These are phyloP conservation scores for Baccha elongata DNA, from an alignment of 2,888 invertebrate genomes.

Conservation along the genomic window DNA sequence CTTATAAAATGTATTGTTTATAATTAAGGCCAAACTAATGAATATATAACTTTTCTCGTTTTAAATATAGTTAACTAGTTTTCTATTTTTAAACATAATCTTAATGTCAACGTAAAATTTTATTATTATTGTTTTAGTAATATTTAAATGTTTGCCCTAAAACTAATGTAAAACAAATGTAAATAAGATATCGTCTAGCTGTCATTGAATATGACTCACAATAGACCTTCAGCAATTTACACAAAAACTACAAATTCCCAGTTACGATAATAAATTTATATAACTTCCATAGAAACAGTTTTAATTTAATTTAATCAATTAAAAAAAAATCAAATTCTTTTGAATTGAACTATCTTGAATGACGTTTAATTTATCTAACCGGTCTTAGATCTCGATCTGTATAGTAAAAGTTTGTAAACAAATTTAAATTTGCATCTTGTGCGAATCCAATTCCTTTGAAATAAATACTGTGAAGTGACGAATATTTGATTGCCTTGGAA, in stretches of 20 bases:
- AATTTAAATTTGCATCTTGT: conserved; percentile 36
- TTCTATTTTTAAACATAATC: conserved; percentile 11
- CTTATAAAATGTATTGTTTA: too few relatives aligned
- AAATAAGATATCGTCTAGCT: too few relatives aligned
- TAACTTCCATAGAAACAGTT: conserved; percentile 21
- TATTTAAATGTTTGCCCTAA: background rate
- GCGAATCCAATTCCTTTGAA: conserved; percentile 24
- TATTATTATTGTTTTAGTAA: conserved; percentile 29
- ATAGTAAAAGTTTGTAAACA: conserved; percentile 34
- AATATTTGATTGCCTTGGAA: conserved; percentile 17
- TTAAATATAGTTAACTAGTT: background rate
- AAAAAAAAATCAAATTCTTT: background rate
- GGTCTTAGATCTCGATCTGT: conserved; percentile 16
- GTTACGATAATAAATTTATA: conserved; percentile 1
- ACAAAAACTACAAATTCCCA: background rate
- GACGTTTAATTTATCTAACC: conserved; percentile 10
- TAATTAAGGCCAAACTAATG: conserved; percentile 4
- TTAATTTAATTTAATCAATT: background rate
- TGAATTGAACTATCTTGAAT: conserved; percentile 30
- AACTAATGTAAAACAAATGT: too few relatives aligned
- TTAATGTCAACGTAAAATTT: background rate
- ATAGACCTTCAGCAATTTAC: conserved; percentile 9
- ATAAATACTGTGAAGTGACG: background rate
- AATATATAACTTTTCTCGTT: background rate
- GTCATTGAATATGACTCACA: background rate